phyloP scores from a whole-genome alignment of 2,797 vertebrate genomes.

The Bradypodion pumilum region DNA sequence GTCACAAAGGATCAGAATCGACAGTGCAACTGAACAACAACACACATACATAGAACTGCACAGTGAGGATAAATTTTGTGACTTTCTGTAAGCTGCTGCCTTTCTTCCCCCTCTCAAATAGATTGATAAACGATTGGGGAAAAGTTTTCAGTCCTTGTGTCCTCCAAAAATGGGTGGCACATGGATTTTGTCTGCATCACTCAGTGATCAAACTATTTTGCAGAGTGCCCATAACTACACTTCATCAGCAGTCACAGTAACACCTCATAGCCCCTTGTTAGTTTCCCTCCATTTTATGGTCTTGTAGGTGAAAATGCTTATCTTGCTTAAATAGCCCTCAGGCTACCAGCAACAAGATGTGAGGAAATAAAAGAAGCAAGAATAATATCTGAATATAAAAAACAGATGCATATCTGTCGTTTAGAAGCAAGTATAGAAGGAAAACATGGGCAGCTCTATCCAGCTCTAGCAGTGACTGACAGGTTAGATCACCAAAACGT shows the following conservation, averaged over 20 bases:
- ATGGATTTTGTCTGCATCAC: constrained; percentile 24
- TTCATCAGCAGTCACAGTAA: constrained; percentile 43
- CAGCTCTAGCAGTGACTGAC: background rate
- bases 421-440: constrained; percentile 7
- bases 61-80: accelerated
- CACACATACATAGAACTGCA: background rate
- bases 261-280: constrained; percentile 52
- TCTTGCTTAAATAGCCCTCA: constrained; percentile 42
- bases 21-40: no score
- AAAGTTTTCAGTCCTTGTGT: background rate
- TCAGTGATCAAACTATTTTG: constrained; percentile 22
- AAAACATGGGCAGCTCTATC: background rate
- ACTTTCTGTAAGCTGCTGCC: background rate
- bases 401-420: accelerated
- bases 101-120: background rate
- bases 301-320: constrained; percentile 33
- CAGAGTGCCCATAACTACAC: constrained; percentile 46
- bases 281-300: constrained; percentile 37
- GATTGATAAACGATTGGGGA: accelerated
- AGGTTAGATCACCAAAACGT: background rate
- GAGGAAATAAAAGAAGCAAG: constrained; percentile 20
- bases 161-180: background rate
- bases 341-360: constrained; percentile 42
- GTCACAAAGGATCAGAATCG: no score
- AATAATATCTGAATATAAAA: constrained; percentile 36